Evolutionary conservation across 2,888 invertebrate genomes (phyloP).

Genomic region (Malacosoma neustria): DNA sequence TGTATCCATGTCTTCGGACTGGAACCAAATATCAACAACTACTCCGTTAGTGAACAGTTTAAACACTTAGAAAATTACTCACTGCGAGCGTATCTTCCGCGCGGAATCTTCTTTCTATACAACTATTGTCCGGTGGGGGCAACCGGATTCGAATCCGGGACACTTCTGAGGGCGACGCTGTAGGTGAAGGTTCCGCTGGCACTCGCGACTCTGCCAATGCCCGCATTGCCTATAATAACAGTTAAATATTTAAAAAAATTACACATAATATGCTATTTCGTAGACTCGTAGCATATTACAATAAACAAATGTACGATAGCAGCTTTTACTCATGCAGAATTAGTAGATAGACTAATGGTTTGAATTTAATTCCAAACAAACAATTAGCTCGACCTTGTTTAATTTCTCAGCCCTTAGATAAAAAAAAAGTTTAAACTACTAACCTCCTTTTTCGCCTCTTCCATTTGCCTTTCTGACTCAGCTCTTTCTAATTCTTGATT

Average conservation of each 20-base stretch:
- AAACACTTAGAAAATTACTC: no score
- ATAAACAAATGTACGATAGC: no score
- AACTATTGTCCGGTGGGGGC: conserved; percentile 86
- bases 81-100: conserved; percentile 47
- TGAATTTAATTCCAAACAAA: no score
- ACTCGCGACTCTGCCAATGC: conserved; percentile 78
- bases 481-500: conserved; percentile 82
- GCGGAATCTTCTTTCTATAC: conserved; percentile 85
- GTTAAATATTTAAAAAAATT: background rate
- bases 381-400: no score
- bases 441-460: conserved; percentile 85
- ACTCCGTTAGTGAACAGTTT: no score
- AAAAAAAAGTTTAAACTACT: no score
- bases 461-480: conserved; percentile 83
- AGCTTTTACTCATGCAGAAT: no score
- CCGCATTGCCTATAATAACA: conserved; percentile 56
- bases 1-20: no score
- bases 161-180: conserved; percentile 70
- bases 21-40: no score
- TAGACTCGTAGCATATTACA: background rate
- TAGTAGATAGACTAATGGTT: no score
- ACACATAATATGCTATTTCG: background rate
- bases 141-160: conserved; percentile 87
- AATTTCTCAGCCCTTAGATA: no score
- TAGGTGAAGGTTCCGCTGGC: conserved; percentile 81